Percentiles rank a stretch among this genome's conserved stretches.
These are phyloP conservation scores for Zophobas morio DNA, from an alignment of 1,140 invertebrate species.

Conservation along the genomic window DNA sequence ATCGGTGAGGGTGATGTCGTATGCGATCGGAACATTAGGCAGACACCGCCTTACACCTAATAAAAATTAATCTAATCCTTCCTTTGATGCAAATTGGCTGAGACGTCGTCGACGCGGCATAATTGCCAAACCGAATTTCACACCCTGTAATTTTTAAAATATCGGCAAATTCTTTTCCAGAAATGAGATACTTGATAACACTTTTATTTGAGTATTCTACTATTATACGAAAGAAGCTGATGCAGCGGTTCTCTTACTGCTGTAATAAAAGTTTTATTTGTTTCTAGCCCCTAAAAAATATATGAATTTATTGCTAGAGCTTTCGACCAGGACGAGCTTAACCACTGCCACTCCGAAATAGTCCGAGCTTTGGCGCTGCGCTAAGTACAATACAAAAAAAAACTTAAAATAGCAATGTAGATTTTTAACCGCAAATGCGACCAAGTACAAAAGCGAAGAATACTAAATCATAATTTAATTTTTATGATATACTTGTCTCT, in stretches of 20 bases:
- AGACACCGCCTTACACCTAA: slow-evolving; percentile 43
- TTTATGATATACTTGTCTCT: slow-evolving; percentile 29
- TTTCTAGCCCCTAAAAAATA: slow-evolving; percentile 31
- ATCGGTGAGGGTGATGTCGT: slow-evolving; percentile 9
- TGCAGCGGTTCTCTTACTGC: slow-evolving; percentile 30
- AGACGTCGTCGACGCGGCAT: slow-evolving; percentile 31
- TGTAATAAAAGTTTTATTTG: slow-evolving; percentile 24
- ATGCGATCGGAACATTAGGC: slow-evolving; percentile 32
- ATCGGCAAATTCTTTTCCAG: slow-evolving; percentile 18
- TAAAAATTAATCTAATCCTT: slow-evolving; percentile 45
- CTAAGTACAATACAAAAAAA: not conserved
- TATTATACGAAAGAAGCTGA: slow-evolving; percentile 26
- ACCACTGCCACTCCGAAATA: not conserved
- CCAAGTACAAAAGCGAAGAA: slow-evolving; percentile 1
- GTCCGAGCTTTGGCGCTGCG: not conserved
- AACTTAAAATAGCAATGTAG: not conserved
- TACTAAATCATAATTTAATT: slow-evolving; percentile 20
- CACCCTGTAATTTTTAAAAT: slow-evolving; percentile 40
- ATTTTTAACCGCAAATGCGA: not conserved
- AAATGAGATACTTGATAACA: slow-evolving; percentile 37
- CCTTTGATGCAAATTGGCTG: slow-evolving; percentile 43
- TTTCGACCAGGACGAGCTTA: not conserved
- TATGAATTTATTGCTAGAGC: slow-evolving; percentile 32
- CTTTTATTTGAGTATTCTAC: slow-evolving; percentile 23
- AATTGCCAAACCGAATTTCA: slow-evolving; percentile 42